phyloP scores from a whole-genome alignment of 2,888 invertebrate genomes.

The Chironomus tentans region DNA sequence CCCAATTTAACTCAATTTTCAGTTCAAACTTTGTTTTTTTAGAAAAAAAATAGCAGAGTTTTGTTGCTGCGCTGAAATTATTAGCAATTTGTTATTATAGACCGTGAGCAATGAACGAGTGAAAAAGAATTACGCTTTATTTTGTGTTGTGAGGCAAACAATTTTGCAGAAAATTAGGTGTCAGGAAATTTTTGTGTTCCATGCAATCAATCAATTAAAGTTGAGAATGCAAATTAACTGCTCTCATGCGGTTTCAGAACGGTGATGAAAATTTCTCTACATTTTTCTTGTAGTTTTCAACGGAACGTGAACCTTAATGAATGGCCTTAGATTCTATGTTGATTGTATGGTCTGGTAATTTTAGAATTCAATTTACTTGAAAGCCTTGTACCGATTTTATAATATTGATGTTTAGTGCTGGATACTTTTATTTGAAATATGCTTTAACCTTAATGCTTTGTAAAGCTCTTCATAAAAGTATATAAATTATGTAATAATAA shows the following conservation, averaged over 20 bases:
- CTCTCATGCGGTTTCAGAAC: background rate
- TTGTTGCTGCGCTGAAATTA: background rate
- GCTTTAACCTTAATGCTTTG: too few species aligned
- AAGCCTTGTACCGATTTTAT: too few species aligned
- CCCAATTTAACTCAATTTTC: too few species aligned
- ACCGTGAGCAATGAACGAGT: background rate
- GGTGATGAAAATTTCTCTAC: background rate
- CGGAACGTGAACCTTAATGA: background rate
- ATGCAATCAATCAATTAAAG: slow-evolving; percentile 26
- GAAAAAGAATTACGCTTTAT: background rate
- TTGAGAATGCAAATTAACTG: slow-evolving; percentile 5
- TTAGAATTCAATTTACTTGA: too few species aligned
- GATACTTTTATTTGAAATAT: too few species aligned
- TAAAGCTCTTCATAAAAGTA: too few species aligned
- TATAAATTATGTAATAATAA: too few species aligned
- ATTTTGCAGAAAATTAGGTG: background rate
- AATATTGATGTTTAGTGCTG: too few species aligned
- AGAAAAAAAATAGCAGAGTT: too few species aligned
- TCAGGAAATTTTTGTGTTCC: slow-evolving; percentile 2
- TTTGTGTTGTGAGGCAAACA: background rate
- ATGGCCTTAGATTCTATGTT: too few species aligned
- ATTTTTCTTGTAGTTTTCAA: background rate
- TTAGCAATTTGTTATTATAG: background rate
- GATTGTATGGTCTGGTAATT: too few species aligned
- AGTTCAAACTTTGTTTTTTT: too few species aligned